phyloP scores from a whole-genome alignment of 2,113 vertebrate genomes.

The Arenaria interpres region DNA sequence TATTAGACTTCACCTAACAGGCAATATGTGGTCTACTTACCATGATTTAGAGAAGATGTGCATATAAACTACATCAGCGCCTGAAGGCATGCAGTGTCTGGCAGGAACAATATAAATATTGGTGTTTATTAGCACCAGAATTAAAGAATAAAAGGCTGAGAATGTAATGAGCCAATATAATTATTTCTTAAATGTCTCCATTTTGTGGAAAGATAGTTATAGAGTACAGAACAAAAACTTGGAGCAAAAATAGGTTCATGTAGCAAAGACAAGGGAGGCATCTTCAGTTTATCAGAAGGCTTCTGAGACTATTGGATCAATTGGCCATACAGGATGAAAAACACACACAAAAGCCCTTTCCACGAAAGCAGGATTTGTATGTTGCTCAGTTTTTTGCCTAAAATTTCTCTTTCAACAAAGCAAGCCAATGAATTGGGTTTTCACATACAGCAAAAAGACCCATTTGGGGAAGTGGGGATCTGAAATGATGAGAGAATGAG shows the following conservation, averaged over 20 bases:
- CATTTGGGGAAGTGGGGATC: background rate
- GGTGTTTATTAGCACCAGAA: constrained; percentile 27
- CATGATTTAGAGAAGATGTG: background rate
- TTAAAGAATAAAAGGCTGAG: background rate
- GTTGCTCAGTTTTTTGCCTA: background rate
- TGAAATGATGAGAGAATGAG: background rate
- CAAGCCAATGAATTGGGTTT: background rate
- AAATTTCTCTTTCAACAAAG: background rate
- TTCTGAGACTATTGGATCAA: background rate
- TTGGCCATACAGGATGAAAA: background rate
- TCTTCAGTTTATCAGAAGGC: background rate
- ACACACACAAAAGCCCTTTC: background rate
- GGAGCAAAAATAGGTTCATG: background rate
- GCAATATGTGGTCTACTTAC: background rate
- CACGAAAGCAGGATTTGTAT: background rate
- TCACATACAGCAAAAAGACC: background rate
- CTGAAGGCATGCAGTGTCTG: background rate
- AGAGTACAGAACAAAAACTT: background rate
- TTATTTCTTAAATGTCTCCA: background rate
- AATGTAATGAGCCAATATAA: background rate
- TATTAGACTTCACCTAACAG: constrained; percentile 61
- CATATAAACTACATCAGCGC: background rate
- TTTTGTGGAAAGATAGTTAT: background rate
- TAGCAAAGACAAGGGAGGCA: background rate
- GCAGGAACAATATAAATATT: constrained; percentile 9